A percentile compares a stretch with the other conserved stretches of the same genome.
Evolutionary conservation across 1,140 invertebrate species (phyloP).

Genomic region (Pemphigus obesinymphae): DNA sequence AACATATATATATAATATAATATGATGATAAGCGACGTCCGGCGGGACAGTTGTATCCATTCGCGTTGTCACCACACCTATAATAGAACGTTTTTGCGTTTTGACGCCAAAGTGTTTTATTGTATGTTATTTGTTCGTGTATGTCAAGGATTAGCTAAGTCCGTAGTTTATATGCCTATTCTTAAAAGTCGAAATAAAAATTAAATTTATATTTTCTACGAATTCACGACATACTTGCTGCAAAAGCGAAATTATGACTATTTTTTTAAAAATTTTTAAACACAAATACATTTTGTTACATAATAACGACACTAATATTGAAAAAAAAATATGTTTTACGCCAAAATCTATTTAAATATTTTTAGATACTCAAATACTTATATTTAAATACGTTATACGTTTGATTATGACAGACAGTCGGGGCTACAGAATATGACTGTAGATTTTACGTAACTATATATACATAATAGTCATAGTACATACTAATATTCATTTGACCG

Average conservation of each 20-base stretch:
- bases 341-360: too few relatives aligned
- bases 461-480: not conserved
- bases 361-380: too few relatives aligned
- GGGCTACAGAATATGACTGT: not conserved
- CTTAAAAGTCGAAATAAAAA: not conserved
- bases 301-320: too few relatives aligned
- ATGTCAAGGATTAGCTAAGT: not conserved
- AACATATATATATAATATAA: not conserved
- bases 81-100: not conserved
- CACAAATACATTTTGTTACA: too few relatives aligned
- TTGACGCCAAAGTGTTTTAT: not conserved
- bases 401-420: too few relatives aligned
- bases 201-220: not conserved
- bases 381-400: too few relatives aligned
- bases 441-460: not conserved
- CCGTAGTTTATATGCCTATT: not conserved
- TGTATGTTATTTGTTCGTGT: not conserved
- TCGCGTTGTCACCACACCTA: conserved; percentile 1
- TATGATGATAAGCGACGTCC: conserved; percentile 10
- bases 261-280: too few relatives aligned
- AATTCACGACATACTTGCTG: not conserved
- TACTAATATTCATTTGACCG: not conserved
- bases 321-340: too few relatives aligned
- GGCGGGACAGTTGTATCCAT: not conserved
- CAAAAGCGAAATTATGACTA: not conserved